Percentiles rank a stretch among this genome's conserved stretches.
These are phyloP conservation scores for Lamellibrachia luymesi DNA, from an alignment of 1,140 invertebrate genomes.

Conservation along the genomic window DNA sequence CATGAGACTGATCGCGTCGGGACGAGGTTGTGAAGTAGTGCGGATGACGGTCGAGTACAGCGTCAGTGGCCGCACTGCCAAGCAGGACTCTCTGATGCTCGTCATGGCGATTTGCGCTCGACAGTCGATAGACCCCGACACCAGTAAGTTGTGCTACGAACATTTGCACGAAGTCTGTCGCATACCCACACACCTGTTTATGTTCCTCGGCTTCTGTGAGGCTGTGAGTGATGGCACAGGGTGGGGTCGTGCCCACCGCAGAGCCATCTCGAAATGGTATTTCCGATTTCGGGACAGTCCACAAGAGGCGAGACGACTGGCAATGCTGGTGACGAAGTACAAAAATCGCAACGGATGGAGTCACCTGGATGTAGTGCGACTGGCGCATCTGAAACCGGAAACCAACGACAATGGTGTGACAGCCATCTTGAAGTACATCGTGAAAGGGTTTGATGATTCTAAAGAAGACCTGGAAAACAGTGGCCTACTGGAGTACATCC, in stretches of 20 bases:
- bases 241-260: slow-evolving; percentile 65
- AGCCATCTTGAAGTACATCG: slow-evolving; percentile 36
- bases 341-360: slow-evolving; percentile 65
- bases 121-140: slow-evolving; percentile 33
- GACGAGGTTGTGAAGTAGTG: slow-evolving; percentile 38
- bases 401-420: slow-evolving; percentile 31
- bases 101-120: slow-evolving; percentile 53
- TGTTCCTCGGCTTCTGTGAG: slow-evolving; percentile 63
- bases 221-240: slow-evolving; percentile 55
- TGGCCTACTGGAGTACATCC: slow-evolving; percentile 62
- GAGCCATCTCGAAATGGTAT: slow-evolving; percentile 65
- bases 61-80: slow-evolving; percentile 47
- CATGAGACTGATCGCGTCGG: slow-evolving; percentile 37
- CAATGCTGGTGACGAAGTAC: slow-evolving; percentile 64
- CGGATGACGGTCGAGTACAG: slow-evolving; percentile 41
- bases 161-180: slow-evolving; percentile 45
- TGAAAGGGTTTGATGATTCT: slow-evolving; percentile 55
- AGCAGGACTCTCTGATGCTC: slow-evolving; percentile 47
- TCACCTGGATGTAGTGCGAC: slow-evolving; percentile 68
- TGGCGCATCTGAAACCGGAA: slow-evolving; percentile 63
- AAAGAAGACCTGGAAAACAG: slow-evolving; percentile 50
- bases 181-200: slow-evolving; percentile 62
- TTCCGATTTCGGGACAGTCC: slow-evolving; percentile 48
- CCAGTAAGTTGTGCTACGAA: slow-evolving; percentile 40
- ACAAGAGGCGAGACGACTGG: slow-evolving; percentile 62